phyloP scores from a whole-genome alignment of 2,113 vertebrate species.

The Pagrus major region DNA sequence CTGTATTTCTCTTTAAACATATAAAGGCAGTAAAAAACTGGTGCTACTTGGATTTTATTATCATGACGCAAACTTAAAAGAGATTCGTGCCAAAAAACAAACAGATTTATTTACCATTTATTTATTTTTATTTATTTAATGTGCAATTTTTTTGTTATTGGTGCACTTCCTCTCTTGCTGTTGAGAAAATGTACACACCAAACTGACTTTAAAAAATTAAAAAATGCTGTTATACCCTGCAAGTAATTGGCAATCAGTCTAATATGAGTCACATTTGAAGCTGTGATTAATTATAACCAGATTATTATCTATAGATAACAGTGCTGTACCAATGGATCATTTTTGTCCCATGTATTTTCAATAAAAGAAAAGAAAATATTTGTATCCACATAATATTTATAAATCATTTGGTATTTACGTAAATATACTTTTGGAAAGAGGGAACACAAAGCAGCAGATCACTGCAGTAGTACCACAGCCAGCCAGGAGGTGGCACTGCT shows the following conservation, averaged over 20 bases:
- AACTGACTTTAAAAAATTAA: not conserved
- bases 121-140: not conserved
- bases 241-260: not conserved
- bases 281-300: not conserved
- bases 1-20: not conserved
- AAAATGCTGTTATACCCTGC: not conserved
- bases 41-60: not conserved
- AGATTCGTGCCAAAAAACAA: not conserved
- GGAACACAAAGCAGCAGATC: not conserved
- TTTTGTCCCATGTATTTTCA: not conserved
- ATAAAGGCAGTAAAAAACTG: not conserved
- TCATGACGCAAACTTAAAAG: not conserved
- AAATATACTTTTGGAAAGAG: not conserved
- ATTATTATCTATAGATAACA: not conserved
- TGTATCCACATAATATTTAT: not conserved
- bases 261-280: not conserved
- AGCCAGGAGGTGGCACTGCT: conserved; percentile 39
- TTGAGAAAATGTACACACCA: not conserved
- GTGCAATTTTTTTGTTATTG: too few relatives aligned
- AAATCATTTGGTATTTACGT: not conserved
- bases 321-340: not conserved
- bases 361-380: not conserved
- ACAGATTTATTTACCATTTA: not conserved
- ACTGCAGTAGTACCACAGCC: not conserved
- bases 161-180: not conserved